These are phyloP conservation scores for Troides helena DNA, from an alignment of 2,888 invertebrate species.

Conservation along the genomic window DNA sequence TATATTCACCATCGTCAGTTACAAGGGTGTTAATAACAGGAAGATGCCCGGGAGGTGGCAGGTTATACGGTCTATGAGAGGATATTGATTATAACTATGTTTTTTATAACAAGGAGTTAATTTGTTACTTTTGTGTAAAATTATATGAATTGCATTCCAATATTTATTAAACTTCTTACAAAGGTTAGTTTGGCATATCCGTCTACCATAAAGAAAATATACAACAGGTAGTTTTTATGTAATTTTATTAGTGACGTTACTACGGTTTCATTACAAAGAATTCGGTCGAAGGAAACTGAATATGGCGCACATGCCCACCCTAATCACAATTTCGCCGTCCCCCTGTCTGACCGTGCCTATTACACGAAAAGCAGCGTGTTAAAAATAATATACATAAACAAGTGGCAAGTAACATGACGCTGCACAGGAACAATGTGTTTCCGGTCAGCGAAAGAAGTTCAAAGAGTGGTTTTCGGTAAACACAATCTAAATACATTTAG, in stretches of 20 bases:
- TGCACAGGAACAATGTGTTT: conserved; percentile 64
- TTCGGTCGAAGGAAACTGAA: conserved; percentile 14
- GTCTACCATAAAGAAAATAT: too few relatives aligned
- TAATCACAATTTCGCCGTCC: conserved; percentile 4
- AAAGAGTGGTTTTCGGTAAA: conserved; percentile 24
- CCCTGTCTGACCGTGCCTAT: conserved; percentile 12
- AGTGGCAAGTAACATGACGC: conserved; percentile 61
- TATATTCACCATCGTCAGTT: too few relatives aligned
- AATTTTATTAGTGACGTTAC: background rate
- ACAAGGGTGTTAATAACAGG: too few relatives aligned
- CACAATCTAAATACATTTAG: conserved; percentile 12
- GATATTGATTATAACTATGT: too few relatives aligned
- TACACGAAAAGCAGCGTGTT: conserved; percentile 37
- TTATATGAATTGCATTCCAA: too few relatives aligned
- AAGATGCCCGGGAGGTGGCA: too few relatives aligned
- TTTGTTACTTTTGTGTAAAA: too few relatives aligned
- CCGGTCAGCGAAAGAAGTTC: conserved; percentile 44
- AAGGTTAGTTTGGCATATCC: too few relatives aligned
- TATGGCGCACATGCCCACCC: conserved; percentile 7
- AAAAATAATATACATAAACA: conserved; percentile 67
- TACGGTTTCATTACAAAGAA: conserved; percentile 23
- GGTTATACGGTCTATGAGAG: too few relatives aligned
- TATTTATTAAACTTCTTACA: too few relatives aligned
- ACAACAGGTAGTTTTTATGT: background rate
- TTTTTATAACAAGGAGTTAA: too few relatives aligned